A percentile compares a stretch with the other conserved stretches of the same genome.
Conservation (phyloP, 2,797 vertebrate genomes). For the Gymnodraco acuticeps region DNA sequence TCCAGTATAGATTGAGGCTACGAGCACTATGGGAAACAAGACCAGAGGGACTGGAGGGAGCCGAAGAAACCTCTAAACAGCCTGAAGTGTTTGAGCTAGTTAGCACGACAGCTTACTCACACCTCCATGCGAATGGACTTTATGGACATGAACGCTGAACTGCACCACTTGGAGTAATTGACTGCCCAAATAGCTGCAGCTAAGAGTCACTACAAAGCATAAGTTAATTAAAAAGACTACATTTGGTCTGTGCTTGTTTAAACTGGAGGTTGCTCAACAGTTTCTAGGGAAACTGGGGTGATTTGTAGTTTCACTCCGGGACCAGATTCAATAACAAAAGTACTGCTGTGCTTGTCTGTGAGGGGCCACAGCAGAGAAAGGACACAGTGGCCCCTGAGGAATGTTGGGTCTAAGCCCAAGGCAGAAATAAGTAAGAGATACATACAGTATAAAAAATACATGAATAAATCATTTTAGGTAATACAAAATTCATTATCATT, state of each 20-base stretch:
- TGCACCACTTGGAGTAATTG: conserved; percentile 47
- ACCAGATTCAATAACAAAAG: conserved; percentile 22
- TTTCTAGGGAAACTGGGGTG: conserved; percentile 13
- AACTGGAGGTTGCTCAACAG: background rate
- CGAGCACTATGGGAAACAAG: conserved; percentile 31
- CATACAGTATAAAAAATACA: background rate
- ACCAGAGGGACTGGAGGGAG: conserved; percentile 28
- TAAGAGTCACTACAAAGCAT: conserved; percentile 24
- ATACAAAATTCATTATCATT: no score
- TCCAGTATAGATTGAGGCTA: conserved; percentile 23
- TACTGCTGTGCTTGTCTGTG: conserved; percentile 11
- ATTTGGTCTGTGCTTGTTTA: conserved; percentile 18
- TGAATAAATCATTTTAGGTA: no score
- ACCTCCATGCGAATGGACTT: conserved; percentile 63
- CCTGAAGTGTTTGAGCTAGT: conserved; percentile 57
- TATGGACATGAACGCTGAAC: conserved; percentile 48
- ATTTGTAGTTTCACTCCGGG: conserved; percentile 16
- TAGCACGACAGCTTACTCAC: conserved; percentile 57
- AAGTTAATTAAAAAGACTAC: conserved; percentile 38
- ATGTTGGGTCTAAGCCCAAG: conserved; percentile 17
- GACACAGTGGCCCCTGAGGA: conserved; percentile 15
- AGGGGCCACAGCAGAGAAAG: conserved; percentile 3
- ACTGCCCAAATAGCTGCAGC: conserved; percentile 39
- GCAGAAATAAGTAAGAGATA: background rate
- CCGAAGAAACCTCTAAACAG: conserved; percentile 26